These are phyloP conservation scores for Spialia ferax DNA, from an alignment of 2,888 invertebrate genomes.

Conservation along the genomic window DNA sequence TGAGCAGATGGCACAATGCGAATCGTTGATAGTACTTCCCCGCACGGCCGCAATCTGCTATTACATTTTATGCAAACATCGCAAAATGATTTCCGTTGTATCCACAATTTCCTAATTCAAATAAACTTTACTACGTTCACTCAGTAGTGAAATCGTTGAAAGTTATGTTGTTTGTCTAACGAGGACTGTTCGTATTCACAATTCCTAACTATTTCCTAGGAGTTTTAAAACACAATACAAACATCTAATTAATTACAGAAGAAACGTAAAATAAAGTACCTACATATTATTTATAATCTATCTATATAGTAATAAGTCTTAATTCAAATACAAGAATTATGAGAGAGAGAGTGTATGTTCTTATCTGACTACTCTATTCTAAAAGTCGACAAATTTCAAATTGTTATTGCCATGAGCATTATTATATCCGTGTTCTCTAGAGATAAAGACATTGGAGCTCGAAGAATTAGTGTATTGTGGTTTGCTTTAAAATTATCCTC, in stretches of 20 bases:
- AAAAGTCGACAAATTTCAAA: slow-evolving; percentile 21
- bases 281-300: no score
- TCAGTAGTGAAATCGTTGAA: slow-evolving; percentile 30
- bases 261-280: background rate
- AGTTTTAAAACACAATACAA: slow-evolving; percentile 10
- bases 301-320: no score
- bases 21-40: slow-evolving; percentile 75
- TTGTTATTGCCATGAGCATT: slow-evolving; percentile 12
- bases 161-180: slow-evolving; percentile 13
- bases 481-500: slow-evolving; percentile 11
- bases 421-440: slow-evolving; percentile 15
- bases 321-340: slow-evolving; percentile 14
- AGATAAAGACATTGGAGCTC: slow-evolving; percentile 23
- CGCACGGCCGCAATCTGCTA: slow-evolving; percentile 79
- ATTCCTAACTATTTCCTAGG: background rate
- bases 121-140: slow-evolving; percentile 28
- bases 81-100: slow-evolving; percentile 72
- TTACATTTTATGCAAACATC: slow-evolving; percentile 83
- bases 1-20: slow-evolving; percentile 82
- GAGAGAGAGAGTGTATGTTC: slow-evolving; percentile 14
- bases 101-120: slow-evolving; percentile 56
- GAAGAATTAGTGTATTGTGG: slow-evolving; percentile 8
- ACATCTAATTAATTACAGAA: background rate
- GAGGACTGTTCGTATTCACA: slow-evolving; percentile 8
- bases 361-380: slow-evolving; percentile 9